Evolutionary conservation across 2,797 vertebrate genomes (phyloP).

Genomic region (Naso thynnoides): DNA sequence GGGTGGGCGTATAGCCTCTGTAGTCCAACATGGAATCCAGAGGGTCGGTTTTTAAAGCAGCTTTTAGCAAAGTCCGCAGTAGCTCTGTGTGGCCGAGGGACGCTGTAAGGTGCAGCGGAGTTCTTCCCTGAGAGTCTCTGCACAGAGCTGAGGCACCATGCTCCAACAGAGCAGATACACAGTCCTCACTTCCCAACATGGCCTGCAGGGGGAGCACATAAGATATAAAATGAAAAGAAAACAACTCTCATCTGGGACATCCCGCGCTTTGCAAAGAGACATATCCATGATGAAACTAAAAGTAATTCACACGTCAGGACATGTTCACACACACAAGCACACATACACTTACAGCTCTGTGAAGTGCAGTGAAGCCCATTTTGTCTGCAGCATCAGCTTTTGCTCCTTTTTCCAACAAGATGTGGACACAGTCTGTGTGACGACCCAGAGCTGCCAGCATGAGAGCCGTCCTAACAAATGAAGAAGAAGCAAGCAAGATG

Average conservation of each 20-base stretch:
- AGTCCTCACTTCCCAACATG: constrained; percentile 92
- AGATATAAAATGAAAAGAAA: not conserved
- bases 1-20: constrained; percentile 92
- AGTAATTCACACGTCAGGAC: not conserved
- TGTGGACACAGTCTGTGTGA: constrained; percentile 93
- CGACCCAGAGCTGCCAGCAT: constrained; percentile 94
- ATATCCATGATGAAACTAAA: not conserved
- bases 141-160: constrained; percentile 93
- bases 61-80: constrained; percentile 89
- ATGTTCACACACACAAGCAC: not conserved
- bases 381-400: constrained; percentile 92
- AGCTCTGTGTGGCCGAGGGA: constrained; percentile 90
- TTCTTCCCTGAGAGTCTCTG: constrained; percentile 92
- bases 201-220: constrained; percentile 79
- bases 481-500: not conserved
- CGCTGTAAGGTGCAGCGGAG: constrained; percentile 92
- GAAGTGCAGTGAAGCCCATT: constrained; percentile 92
- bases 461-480: constrained; percentile 89
- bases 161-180: constrained; percentile 92
- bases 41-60: constrained; percentile 89
- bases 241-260: not conserved
- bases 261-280: not conserved
- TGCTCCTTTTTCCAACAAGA: constrained; percentile 95
- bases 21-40: constrained; percentile 91
- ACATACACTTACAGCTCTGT: constrained; percentile 82